Evolutionary conservation across 2,888 invertebrate genomes (phyloP), one percentile per base, ranked within the genome.

Genomic region (Neuroscelio doddi): DNA sequence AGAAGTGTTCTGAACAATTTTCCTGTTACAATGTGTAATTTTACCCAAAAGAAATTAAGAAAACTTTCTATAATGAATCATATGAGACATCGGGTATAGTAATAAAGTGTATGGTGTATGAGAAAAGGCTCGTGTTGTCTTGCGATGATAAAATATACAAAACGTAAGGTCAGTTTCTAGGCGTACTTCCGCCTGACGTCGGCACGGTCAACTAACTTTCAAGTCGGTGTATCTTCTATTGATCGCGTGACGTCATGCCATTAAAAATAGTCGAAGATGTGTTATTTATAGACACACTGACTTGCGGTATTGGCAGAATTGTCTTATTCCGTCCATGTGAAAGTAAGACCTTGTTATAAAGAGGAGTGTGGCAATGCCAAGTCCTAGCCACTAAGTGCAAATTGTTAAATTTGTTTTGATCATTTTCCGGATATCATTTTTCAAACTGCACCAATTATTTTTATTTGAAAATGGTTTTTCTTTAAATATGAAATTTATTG

Each of bases 141-240:
- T 16, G 9, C 38, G 36, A 15, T 15, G 36, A 38, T 15, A 12
- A 64, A 58, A 58, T 44, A 69, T 64, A 71, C 44, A 44, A 64
- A 58, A 58, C 50, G 71, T 67, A 72, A 74, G 74, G 73, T 75
- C 74, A 72, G 73, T 75, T 70, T 68, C 64, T 49, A 68, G 44
- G 56, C 38, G 58, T 29, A 17, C 38, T 61, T 55, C 30, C 51
- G 17, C 38, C 30, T 27, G 17, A 26, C 38, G 30, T 36, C 14
- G 30, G 24, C 50, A 41, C 34, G 34, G 34, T 52, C 53, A 46
- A 34, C 39, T 47, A 34, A 53, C 42, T 61, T 29, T 32, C 42
- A n/a, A 30, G 38, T 36, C 14, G 46, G 41, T 10, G 21, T 17
- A 42, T 21, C 39, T 44, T 46, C 56, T 42, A 38, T 51, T 34